Base-by-base conservation (phyloP, 2,797 vertebrate genomes). In the Onychomys leucogaster region DNA sequence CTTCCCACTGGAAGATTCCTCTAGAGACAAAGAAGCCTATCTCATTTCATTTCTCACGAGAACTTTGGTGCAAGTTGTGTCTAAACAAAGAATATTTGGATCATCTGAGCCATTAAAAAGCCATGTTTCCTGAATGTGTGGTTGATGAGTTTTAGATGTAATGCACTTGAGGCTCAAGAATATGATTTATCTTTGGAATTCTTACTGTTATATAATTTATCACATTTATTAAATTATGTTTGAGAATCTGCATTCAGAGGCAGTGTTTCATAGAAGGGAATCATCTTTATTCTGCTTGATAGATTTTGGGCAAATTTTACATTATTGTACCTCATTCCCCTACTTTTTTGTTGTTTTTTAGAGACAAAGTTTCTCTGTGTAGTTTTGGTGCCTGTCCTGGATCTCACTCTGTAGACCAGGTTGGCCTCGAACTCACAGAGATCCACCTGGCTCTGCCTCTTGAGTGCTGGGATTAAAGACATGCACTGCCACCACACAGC, bases 31-130 rank as follows among this genome's bases (percentile, higher is more conserved):
- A 82, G 59, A 12, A 85, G 11, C 25, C 55, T 57, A 78, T 78
- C 87, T 90, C 87, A 95, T 2, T 63, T 41, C 17, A 81, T 37
- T 91, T 59, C 27, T 77, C 73, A 85, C n/a, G 65, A 86, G 32
- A 78, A 89, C 37, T 94, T 95, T 29, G 73, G 11, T 93, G 94
- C 10, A 82, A 19, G 12, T 63, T 86, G 52, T 92, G 17, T 17
- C 57, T 87, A 78, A 95, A 80, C 55, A 76, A 97, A 92, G 43
- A 91, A 80, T 16, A 59, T 55, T 71, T 32, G 1, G 2, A 55
- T 83, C 7, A 13, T 83, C 3, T 52, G 46, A 25, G 16, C 6
- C 75, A 76, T 32, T 83, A 55, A 78, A 81, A 52, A 13, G 4
- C 0, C 8, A 17, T 29, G 1, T 77, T 8, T 90, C 34, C 2